Base-by-base conservation (phyloP, 2,113 vertebrate genomes). In the Marmota flaviventris region DNA sequence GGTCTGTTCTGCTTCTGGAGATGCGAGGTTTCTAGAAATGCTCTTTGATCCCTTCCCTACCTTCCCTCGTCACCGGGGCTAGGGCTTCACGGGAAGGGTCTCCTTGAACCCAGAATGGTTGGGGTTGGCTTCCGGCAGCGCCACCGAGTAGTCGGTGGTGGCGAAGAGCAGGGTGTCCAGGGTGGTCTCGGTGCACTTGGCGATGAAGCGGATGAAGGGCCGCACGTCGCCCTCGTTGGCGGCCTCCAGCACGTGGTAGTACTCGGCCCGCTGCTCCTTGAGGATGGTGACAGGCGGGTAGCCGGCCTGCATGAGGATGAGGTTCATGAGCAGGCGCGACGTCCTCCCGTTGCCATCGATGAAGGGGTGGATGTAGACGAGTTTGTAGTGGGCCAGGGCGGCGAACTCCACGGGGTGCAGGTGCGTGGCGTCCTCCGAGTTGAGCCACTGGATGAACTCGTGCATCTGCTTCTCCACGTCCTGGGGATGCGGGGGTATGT, bases 181-280 rank as follows among this genome's bases (percentile, higher is more conserved):
- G 0, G 99, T 99, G 7, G 99, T 99, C 98, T 99, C 99, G 0
- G 99, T 98, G 48, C 99, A 99, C 97, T 99, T 99, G 63, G 99
- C 99, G 1, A 99, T 99, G 58, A 99, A 99, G 61, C 99, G 99
- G 76, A 99, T 99, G 98, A 99, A 99, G 0, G 99, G 99, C 73
- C 99, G 98, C 25, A 99, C 99, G 0, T 99, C 99, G 0, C 99
- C 99, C 96, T 99, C 99, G 0, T 99, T 99, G 97, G 99, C 99
- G 0, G 98, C 99, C 96, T 99, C 99, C 37, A 99, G 87, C 10
- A 98, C 99, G 0, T 99, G 97, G 29, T 99, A 99, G 39, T 99
- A 99, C 97, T 99, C 99, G 0, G 99, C 98, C 0, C 99, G 96
- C 94, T 99, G 99, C 94, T 99, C 99, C 97, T 99, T 99, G 75